Evolutionary conservation across 2,888 invertebrate species (phyloP).

Genomic region (Loripinus fragilis): DNA sequence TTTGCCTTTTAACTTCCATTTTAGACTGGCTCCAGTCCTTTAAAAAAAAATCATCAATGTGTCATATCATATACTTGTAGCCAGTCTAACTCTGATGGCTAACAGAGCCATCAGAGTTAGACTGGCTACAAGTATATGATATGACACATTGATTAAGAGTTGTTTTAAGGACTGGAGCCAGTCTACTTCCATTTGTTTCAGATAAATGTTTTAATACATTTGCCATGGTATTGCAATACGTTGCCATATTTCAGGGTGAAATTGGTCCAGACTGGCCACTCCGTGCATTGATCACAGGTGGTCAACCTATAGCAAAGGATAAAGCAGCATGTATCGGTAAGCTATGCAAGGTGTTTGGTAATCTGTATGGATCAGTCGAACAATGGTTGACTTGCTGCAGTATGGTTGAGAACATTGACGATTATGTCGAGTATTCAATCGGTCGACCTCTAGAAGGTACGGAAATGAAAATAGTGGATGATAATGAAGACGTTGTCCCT

Average conservation of each 20-base stretch:
- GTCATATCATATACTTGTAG: too few species aligned
- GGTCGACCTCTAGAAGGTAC: neutral
- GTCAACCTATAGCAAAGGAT: constrained; percentile 29
- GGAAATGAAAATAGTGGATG: constrained; percentile 24
- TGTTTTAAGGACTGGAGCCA: too few species aligned
- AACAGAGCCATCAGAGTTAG: too few species aligned
- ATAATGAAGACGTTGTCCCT: constrained; percentile 20
- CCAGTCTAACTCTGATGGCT: too few species aligned
- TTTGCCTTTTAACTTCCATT: too few species aligned
- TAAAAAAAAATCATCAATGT: too few species aligned
- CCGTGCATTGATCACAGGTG: constrained; percentile 12
- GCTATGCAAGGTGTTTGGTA: constrained; percentile 1
- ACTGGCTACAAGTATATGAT: too few species aligned
- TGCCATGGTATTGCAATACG: too few species aligned
- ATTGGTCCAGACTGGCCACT: constrained; percentile 28
- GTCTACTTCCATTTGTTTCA: too few species aligned
- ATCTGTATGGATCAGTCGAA: constrained; percentile 27
- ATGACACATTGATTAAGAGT: too few species aligned
- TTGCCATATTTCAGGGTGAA: constrained; percentile 18
- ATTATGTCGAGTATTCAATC: neutral
- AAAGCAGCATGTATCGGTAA: neutral
- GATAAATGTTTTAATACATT: too few species aligned
- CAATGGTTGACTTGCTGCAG: neutral
- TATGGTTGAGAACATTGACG: neutral
- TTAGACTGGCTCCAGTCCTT: too few species aligned